Base-by-base conservation (phyloP, 1,140 invertebrate genomes). In the Hesperophylax magnus region DNA sequence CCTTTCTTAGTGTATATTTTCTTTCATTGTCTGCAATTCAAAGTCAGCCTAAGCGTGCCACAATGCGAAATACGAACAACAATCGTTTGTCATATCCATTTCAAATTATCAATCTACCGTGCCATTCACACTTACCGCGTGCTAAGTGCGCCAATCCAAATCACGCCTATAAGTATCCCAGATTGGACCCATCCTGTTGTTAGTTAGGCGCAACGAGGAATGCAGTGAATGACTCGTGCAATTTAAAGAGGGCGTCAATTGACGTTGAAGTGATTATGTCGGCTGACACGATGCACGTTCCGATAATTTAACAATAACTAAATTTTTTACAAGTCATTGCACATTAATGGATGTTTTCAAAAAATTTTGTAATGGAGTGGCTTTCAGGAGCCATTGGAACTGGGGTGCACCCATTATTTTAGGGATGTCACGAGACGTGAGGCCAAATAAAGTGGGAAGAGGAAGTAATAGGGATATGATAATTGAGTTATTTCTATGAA, bases 71-170 rank as follows among this genome's bases (percentile, higher is more conserved):
- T 61, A 61, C 0, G 20, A 14, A 20, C 20, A 20, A 20, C 34
- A 9, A 9, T 52, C 31, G 39, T 20, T 27, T 22, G 27, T 61
- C 17, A 60, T 31, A 34, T 39, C 58, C 54, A 60, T n/a, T 1
- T 78, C 2, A 56, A 54, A 67, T 78, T 71, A 54, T 69, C 61
- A 54, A 78, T 39, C 54, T 52, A 52, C 27, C 69, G 24, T 54
- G 63, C 8, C 15, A 47, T 60, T 60, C 69, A 53, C 47, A 53
- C 69, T 72, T 72, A 47, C 39, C 39, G 11, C 39, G 1, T 1
- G n/a, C n/a, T 14, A 47, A 47, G 39, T 14, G 39, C 39, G 39
- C 39, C 39, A 47, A 17, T 20, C 11, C 69, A 22, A 72, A 72
- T 72, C 69, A 72, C 47, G 20, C 4, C 18, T 20, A 65, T 31